Evolutionary conservation across 2,888 invertebrate species (phyloP).

Genomic region (Drosophila planitibia): DNA sequence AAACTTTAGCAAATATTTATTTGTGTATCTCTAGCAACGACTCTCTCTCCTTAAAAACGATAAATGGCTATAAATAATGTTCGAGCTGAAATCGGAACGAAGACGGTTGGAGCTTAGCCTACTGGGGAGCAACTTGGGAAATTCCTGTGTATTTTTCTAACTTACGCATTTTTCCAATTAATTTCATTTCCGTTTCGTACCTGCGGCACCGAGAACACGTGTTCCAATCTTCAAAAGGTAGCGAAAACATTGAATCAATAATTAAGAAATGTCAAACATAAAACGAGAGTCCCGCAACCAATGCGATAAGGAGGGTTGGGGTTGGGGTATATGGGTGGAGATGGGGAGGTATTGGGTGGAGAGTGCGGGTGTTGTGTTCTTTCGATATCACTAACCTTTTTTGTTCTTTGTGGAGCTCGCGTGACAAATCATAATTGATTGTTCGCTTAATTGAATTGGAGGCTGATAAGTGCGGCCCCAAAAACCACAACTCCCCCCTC

Average conservation of each 20-base stretch:
- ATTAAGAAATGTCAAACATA: conserved; percentile 83
- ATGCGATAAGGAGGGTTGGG: conserved; percentile 32
- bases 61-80: conserved; percentile 18
- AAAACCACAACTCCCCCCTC: neutral
- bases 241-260: conserved; percentile 83
- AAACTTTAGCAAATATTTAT: conserved; percentile 6
- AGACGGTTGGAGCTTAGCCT: conserved; percentile 21
- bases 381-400: conserved; percentile 36
- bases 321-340: conserved; percentile 3
- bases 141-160: neutral
- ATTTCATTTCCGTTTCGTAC: conserved; percentile 75
- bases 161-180: conserved; percentile 79
- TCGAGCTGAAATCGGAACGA: neutral
- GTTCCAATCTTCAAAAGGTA: conserved; percentile 84
- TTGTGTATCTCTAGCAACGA: conserved; percentile 22
- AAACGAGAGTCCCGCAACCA: conserved; percentile 61
- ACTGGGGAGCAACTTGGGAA: conserved; percentile 21
- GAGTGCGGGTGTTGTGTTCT: conserved; percentile 28
- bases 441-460: conserved; percentile 83
- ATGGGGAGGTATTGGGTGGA: neutral
- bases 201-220: conserved; percentile 56
- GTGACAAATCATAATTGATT: conserved; percentile 83
- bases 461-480: conserved; percentile 55
- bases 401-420: conserved; percentile 59
- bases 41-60: conserved; percentile 33